These are phyloP conservation scores for Labeo rohita DNA, from an alignment of 2,113 vertebrate species.

Conservation along the genomic window DNA sequence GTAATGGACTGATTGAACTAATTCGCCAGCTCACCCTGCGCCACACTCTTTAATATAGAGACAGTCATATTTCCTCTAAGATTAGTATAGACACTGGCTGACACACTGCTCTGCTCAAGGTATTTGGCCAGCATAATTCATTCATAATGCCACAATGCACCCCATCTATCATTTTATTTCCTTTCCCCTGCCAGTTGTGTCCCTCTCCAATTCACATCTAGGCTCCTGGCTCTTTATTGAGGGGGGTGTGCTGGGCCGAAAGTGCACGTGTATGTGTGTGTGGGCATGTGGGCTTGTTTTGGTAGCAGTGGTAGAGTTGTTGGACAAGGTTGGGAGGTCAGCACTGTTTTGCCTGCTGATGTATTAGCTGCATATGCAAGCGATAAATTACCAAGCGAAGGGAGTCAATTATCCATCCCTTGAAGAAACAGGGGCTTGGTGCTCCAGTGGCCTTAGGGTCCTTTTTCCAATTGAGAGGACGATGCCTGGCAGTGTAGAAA, in stretches of 20 bases:
- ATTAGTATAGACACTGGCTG: constrained; percentile 90
- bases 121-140: constrained; percentile 97
- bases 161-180: constrained; percentile 88
- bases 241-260: constrained; percentile 14
- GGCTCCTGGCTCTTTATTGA: constrained; percentile 69
- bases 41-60: constrained; percentile 81
- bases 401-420: constrained; percentile 99
- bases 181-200: constrained; percentile 65
- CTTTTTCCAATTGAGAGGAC: constrained; percentile 89
- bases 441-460: constrained; percentile 89
- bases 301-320: constrained; percentile 52
- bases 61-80: constrained; percentile 92
- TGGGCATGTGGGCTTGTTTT: constrained; percentile 38
- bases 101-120: constrained; percentile 91
- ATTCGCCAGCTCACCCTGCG: constrained; percentile 83
- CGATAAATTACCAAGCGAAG: constrained; percentile 97
- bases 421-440: constrained; percentile 85
- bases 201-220: constrained; percentile 75
- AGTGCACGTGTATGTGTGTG: constrained; percentile 34
- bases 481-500: constrained; percentile 76
- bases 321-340: constrained; percentile 71
- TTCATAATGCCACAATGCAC: constrained; percentile 91
- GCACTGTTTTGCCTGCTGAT: constrained; percentile 84
- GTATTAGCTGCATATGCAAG: constrained; percentile 99
- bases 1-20: constrained; percentile 85